Base-by-base conservation (phyloP, 2,113 vertebrate genomes). In the Todiramphus saurophagus region DNA sequence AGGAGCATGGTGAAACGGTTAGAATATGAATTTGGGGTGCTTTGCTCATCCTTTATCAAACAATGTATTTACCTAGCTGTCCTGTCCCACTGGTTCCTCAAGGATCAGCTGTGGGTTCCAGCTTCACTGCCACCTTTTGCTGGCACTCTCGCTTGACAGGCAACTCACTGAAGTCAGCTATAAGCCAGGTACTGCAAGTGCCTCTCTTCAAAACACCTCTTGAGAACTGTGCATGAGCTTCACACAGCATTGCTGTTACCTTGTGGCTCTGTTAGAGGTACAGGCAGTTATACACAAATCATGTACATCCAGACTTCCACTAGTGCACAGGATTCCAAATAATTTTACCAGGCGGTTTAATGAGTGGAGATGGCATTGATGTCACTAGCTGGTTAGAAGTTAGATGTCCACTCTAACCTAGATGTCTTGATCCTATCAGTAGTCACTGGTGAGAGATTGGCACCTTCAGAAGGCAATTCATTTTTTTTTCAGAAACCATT, bases 201-300 rank as follows among this genome's bases (percentile, higher is more conserved):
- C 17, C 21, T 81, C 35, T 72, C 15, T 7, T 37, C 11, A 64
- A 50, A 84, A 63, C 46, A 31, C 2, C 33, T 13, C 18, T 43
- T 2, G 10, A 9, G 24, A 48, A 28, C 5, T 9, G 44, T 0
- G 0, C 28, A 1, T 19, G 53, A 69, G 20, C 31, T 81, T 64
- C 62, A 75, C n/a, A 72, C 23, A 63, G 53, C 55, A 55, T 50
- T 0, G 0, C n/a, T 37, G 8, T 77, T 78, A 16, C 56, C 15
- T 80, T n/a, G 8, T 74, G 55, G 27, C 43, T 55, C 51, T 8
- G 3, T 75, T 63, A 77, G 28, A 66, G 24, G 10, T 67, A 16
- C 10, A 78, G 73, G 48, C 14, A 23, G 67, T 80, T 94, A 67
- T 73, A 17, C 13, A n/a, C 12, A 59, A 51, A 51, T 24, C 17